A percentile compares a stretch with the other conserved stretches of the same genome.
Evolutionary conservation across 2,888 invertebrate species (phyloP).

Genomic region (Teleogryllus oceanicus): DNA sequence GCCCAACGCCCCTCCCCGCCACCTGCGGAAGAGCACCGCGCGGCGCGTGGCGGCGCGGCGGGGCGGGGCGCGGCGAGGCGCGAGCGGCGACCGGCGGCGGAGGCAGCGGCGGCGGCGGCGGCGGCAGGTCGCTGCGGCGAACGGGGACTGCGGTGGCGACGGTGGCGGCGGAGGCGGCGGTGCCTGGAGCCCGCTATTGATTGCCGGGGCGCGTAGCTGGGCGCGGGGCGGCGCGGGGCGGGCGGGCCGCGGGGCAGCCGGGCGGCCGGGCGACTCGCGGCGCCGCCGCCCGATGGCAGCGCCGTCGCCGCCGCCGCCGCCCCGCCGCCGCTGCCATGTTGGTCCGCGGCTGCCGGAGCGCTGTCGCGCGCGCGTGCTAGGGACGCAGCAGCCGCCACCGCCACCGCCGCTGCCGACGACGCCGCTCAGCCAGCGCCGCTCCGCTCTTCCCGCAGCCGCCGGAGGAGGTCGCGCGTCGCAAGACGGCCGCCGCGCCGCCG

Average conservation of each 20-base stretch:
- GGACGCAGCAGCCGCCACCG: not conserved
- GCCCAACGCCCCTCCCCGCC: not conserved
- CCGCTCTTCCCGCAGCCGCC: not conserved
- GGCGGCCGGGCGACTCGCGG: constrained; percentile 2
- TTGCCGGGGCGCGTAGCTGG: not conserved
- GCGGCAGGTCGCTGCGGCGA: not conserved
- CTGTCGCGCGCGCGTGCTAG: too few species aligned
- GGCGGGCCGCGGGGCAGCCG: not conserved
- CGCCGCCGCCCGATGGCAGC: constrained; percentile 31
- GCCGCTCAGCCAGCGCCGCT: not conserved
- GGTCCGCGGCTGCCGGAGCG: constrained; percentile 3
- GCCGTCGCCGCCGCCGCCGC: constrained; percentile 45
- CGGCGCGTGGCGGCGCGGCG: too few species aligned
- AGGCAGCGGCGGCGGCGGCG: constrained; percentile 19
- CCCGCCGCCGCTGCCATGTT: constrained; percentile 22
- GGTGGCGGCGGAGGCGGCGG: constrained; percentile 22
- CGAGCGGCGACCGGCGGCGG: not conserved
- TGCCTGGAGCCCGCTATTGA: not conserved
- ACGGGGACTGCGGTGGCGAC: constrained; percentile 12
- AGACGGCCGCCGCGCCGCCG: not conserved
- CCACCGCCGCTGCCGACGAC: not conserved
- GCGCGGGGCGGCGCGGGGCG: not conserved
- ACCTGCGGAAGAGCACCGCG: too few species aligned
- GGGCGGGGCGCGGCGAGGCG: too few species aligned
- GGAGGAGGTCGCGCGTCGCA: not conserved